Base-by-base conservation (phyloP, 2,888 invertebrate genomes). In the Encarsia formosa region DNA sequence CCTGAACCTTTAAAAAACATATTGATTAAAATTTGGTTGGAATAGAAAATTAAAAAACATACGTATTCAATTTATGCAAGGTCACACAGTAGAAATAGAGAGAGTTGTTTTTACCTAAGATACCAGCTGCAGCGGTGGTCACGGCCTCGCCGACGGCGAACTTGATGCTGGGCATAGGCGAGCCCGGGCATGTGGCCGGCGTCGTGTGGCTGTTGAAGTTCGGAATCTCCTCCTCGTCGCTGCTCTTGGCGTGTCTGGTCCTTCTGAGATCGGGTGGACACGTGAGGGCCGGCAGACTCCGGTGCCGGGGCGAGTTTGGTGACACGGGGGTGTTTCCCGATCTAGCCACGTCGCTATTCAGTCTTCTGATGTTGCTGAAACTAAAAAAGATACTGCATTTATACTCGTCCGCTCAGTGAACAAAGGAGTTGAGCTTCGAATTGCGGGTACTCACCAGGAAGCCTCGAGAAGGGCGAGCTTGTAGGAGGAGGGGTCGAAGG, bases 131-230 rank as follows among this genome's bases (percentile, higher is more conserved):
- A 2, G 59, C 61, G 57, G 79, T 77, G 16, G 80, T 80, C 1
- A 82, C 83, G 13, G 81, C 79, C 71, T 85, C 86, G 3, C 86
- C 86, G 2, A 86, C 81, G 2, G 83, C 83, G 63, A 86, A 86
- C 65, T 83, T 81, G 0, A 85, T 82, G 38, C 61, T 58, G 75
- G 82, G 62, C 72, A 68, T 62, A 59, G 76, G 63, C 58, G 77
- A 62, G 64, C 64, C 56, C 57, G 75, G 54, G 66, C 71, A 69
- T 3, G 71, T 69, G 5, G 64, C 63, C 2, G 66, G 66, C 11
- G 67, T 66, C 42, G 60, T 66, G 3, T 65, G 13, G 61, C 19
- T 61, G 64, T 1, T 50, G 53, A 9, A 42, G 48, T 2, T 40
- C 55, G 16, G n/a, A n/a, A n/a, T n/a, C n/a, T 59, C 61, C 3